Percentiles rank a stretch among this genome's conserved stretches.
Conservation (phyloP, 2,113 vertebrate genomes). For the Pleuronectes platessa region DNA sequence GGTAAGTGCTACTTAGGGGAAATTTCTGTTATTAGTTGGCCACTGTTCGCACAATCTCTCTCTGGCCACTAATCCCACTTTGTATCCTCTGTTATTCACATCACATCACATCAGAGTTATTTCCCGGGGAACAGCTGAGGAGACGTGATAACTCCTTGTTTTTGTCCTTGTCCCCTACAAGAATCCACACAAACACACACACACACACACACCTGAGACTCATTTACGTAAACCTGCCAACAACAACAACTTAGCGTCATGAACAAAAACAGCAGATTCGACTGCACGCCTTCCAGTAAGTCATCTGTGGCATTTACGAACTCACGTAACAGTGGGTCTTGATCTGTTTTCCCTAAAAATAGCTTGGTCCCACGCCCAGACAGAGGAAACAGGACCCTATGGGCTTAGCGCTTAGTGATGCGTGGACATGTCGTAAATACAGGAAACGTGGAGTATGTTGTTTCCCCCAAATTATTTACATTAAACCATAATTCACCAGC, state of each 20-base stretch:
- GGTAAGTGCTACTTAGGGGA: constrained; percentile 13
- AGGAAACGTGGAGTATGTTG: constrained; percentile 65
- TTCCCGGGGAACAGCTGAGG: constrained; percentile 40
- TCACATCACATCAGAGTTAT: constrained; percentile 27
- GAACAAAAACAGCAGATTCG: constrained; percentile 27
- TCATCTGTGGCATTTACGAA: constrained; percentile 45
- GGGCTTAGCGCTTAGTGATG: constrained; percentile 38
- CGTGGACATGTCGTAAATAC: constrained; percentile 28
- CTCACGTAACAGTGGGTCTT: constrained; percentile 34
- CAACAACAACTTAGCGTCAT: constrained; percentile 33
- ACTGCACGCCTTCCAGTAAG: constrained; percentile 42
- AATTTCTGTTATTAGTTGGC: constrained; percentile 20
- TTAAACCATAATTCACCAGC: constrained; percentile 34
- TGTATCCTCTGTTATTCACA: constrained; percentile 28
- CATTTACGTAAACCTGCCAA: constrained; percentile 29
- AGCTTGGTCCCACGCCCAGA: constrained; percentile 65
- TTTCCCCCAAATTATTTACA: constrained; percentile 29
- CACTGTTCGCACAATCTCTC: constrained; percentile 27
- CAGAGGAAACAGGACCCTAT: constrained; percentile 61
- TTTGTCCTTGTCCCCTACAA: constrained; percentile 13
- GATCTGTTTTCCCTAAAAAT: constrained; percentile 71
- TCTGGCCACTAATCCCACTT: not conserved
- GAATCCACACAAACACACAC: not conserved
- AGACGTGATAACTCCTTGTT: constrained; percentile 19
- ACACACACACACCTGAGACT: constrained; percentile 18